phyloP scores from a whole-genome alignment of 2,797 vertebrate species.

The Sebastes trivittatus region DNA sequence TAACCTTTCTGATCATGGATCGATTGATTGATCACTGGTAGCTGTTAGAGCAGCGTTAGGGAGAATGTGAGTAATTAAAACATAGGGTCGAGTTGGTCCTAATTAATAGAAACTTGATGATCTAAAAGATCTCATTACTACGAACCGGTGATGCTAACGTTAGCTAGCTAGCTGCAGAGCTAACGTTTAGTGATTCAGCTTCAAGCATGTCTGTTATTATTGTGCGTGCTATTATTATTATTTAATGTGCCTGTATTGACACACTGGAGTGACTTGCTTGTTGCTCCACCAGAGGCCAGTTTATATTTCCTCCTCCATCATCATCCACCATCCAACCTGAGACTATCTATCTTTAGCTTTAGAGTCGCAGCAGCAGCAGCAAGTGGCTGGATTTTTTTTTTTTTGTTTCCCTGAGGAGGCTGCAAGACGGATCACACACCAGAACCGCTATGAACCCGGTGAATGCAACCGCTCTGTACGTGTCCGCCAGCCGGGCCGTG shows the following conservation, averaged over 20 bases:
- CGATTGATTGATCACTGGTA: slow-evolving; percentile 16
- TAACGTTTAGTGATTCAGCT: slow-evolving; percentile 55
- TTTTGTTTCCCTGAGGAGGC: slow-evolving; percentile 68
- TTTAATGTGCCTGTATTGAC: slow-evolving; percentile 42
- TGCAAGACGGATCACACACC: slow-evolving; percentile 55
- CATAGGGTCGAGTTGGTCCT: neutral
- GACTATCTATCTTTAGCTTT: slow-evolving; percentile 25
- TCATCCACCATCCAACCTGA: neutral
- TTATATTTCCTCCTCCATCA: neutral
- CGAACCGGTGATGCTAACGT: slow-evolving; percentile 59
- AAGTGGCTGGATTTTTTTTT: slow-evolving; percentile 43
- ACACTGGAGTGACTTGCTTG: slow-evolving; percentile 27
- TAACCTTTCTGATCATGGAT: slow-evolving; percentile 66
- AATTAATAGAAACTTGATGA: neutral
- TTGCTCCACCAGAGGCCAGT: slow-evolving; percentile 17
- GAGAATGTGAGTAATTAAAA: slow-evolving; percentile 34
- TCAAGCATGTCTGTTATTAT: slow-evolving; percentile 48
- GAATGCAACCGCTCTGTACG: slow-evolving; percentile 94
- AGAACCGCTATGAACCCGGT: slow-evolving; percentile 92
- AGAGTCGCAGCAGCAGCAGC: neutral
- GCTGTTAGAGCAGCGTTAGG: neutral
- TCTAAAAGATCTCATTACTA: neutral
- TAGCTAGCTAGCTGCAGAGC: slow-evolving; percentile 59
- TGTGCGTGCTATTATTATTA: slow-evolving; percentile 29
- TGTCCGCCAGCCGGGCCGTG: slow-evolving; percentile 95